Evolutionary conservation across 1,140 invertebrate genomes (phyloP).

Genomic region (Drosophila saltans): DNA sequence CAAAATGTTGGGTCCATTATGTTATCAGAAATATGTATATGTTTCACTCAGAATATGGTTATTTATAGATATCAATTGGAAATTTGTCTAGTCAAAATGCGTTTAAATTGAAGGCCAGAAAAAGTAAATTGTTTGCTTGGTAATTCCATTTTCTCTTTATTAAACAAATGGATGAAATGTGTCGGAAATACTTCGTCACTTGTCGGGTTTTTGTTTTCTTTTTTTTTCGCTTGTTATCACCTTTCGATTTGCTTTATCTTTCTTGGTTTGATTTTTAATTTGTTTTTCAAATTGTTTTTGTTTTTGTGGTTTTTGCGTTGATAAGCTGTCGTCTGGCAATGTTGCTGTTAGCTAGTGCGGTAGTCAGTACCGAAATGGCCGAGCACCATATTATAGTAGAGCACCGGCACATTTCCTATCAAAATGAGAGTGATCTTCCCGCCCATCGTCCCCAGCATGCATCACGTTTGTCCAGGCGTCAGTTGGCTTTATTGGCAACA

Average conservation of each 20-base stretch:
- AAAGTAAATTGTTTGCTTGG: too few relatives aligned
- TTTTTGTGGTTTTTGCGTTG: neutral
- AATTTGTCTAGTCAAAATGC: too few relatives aligned
- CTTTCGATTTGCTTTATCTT: constrained; percentile 33
- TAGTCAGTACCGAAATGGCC: constrained; percentile 42
- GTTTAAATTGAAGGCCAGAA: too few relatives aligned
- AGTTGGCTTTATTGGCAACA: constrained; percentile 22
- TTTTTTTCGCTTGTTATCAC: neutral
- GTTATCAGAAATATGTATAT: too few relatives aligned
- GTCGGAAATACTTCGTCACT: neutral
- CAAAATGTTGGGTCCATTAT: too few relatives aligned
- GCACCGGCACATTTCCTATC: constrained; percentile 9
- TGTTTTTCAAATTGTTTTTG: constrained; percentile 22
- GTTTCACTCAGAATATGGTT: too few relatives aligned
- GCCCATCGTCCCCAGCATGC: neutral
- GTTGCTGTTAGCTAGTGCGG: too few relatives aligned
- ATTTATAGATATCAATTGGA: too few relatives aligned
- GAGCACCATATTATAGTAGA: constrained; percentile 44
- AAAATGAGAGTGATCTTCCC: neutral
- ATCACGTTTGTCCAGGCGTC: constrained; percentile 6
- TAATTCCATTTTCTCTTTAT: neutral
- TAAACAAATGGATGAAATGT: neutral
- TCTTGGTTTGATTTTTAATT: neutral
- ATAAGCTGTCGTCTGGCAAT: neutral
- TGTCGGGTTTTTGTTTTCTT: neutral